Percentiles rank a stretch among this genome's conserved stretches.
Evolutionary conservation across 1,140 invertebrate genomes (phyloP).

Genomic region (Littorina saxatilis): DNA sequence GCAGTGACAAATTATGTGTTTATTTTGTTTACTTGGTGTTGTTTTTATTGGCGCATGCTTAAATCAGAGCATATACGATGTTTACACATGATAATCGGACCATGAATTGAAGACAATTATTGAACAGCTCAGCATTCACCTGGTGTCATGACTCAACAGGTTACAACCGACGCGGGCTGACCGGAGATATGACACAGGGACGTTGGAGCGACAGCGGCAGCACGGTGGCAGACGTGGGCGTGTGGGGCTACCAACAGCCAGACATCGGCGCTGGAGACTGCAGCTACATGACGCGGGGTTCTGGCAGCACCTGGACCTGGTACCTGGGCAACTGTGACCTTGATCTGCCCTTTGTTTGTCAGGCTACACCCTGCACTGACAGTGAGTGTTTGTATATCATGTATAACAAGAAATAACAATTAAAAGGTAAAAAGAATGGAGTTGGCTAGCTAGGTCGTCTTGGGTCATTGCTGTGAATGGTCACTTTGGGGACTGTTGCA

Average conservation of each 20-base stretch:
- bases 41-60: too few species aligned
- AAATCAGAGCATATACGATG: not conserved
- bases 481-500: too few species aligned
- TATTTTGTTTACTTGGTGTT: too few species aligned
- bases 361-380: slow-evolving; percentile 44
- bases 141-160: slow-evolving; percentile 20
- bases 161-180: slow-evolving; percentile 37
- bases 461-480: not conserved
- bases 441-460: too few species aligned
- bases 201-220: slow-evolving; percentile 47
- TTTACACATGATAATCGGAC: not conserved
- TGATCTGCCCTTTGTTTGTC: slow-evolving; percentile 45
- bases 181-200: slow-evolving; percentile 1
- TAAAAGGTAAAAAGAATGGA: too few species aligned
- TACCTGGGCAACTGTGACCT: slow-evolving; percentile 44
- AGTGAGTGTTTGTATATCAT: slow-evolving; percentile 41
- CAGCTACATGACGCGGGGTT: slow-evolving; percentile 22
- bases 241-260: slow-evolving; percentile 47
- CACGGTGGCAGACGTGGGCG: slow-evolving; percentile 41
- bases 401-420: too few species aligned
- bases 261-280: slow-evolving; percentile 37
- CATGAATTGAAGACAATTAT: not conserved
- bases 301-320: slow-evolving; percentile 37
- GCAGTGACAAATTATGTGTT: too few species aligned
- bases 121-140: not conserved